Percentiles rank a stretch among this genome's conserved stretches.
Conservation (phyloP, 2,113 vertebrate species). For the Chrysemys picta region DNA sequence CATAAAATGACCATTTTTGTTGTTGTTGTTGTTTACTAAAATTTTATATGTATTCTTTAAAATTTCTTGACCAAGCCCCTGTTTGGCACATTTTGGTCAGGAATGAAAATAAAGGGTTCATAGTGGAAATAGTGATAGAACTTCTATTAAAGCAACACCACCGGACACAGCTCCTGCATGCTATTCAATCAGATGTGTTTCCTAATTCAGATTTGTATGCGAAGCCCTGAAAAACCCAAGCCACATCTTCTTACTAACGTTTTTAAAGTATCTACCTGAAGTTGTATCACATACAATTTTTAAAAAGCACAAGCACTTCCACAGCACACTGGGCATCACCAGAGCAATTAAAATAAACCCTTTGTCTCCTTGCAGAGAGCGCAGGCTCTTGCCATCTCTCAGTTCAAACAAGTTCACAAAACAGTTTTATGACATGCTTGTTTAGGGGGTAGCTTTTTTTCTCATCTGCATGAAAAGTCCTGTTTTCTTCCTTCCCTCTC, state of each 20-base stretch:
- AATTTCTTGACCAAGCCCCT: background rate
- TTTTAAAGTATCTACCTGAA: constrained; percentile 1
- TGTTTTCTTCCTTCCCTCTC: background rate
- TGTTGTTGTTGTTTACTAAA: background rate
- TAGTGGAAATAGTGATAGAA: background rate
- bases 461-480: background rate
- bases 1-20: accelerated
- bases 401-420: constrained; percentile 14
- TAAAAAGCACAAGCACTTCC: constrained; percentile 40
- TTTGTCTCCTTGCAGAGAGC: background rate
- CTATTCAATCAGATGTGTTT: background rate
- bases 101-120: background rate
- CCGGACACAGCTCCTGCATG: background rate
- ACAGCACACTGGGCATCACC: constrained; percentile 50
- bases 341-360: constrained; percentile 34
- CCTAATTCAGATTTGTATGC: background rate
- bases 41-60: background rate
- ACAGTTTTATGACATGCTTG: background rate
- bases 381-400: constrained; percentile 4
- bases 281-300: background rate
- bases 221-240: background rate
- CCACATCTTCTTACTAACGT: background rate
- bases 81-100: constrained; percentile 14
- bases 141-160: background rate
- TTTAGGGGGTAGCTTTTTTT: background rate